Percentiles rank a stretch among this genome's conserved stretches.
Evolutionary conservation across 2,113 vertebrate genomes (phyloP).

Genomic region (Hippotragus niger): DNA sequence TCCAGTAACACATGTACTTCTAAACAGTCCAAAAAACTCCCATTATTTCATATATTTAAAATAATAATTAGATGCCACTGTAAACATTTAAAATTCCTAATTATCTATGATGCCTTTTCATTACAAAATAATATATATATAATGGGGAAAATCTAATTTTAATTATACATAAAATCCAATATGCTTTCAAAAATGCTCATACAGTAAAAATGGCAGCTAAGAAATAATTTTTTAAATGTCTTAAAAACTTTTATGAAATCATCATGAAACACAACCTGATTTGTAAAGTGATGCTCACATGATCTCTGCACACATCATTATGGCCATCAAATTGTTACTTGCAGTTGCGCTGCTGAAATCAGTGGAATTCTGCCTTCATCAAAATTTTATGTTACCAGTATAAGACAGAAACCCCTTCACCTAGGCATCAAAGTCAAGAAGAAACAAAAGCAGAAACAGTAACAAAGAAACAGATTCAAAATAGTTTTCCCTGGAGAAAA

Average conservation of each 20-base stretch:
- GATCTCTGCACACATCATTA: not conserved
- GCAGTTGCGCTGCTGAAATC: not conserved
- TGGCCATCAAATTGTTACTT: not conserved
- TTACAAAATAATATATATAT: not conserved
- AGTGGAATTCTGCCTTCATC: constrained; percentile 9
- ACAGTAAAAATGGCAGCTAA: constrained; percentile 11
- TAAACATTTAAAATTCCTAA: constrained; percentile 5
- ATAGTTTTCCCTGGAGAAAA: not conserved
- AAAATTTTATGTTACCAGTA: not conserved
- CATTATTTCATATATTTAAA: not conserved
- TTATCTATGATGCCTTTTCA: not conserved
- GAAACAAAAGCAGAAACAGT: not conserved
- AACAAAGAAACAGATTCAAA: not conserved
- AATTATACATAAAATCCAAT: not conserved
- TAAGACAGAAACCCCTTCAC: constrained; percentile 1
- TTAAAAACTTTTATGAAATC: constrained; percentile 20
- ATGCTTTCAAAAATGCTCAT: not conserved
- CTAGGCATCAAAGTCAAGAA: not conserved
- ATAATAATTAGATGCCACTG: not conserved
- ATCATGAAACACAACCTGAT: not conserved
- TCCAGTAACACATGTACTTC: not conserved
- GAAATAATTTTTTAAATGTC: not conserved
- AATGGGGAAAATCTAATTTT: not conserved
- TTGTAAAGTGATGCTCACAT: not conserved
- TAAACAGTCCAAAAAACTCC: not conserved